phyloP scores from a whole-genome alignment of 2,113 vertebrate species.

The Alouatta palliata region DNA sequence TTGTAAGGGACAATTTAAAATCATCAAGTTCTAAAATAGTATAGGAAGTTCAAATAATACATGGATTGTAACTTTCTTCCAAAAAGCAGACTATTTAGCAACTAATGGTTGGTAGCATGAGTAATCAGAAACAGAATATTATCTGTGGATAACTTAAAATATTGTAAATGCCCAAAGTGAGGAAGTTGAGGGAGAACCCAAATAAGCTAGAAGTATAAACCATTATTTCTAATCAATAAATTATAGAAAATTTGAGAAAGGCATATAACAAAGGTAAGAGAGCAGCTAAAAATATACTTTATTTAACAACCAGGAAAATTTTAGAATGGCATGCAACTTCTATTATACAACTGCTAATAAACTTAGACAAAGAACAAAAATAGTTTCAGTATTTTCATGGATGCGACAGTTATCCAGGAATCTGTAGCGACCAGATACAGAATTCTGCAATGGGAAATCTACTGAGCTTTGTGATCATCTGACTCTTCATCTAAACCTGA shows the following conservation, averaged over 20 bases:
- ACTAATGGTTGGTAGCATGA: not conserved
- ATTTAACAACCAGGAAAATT: not conserved
- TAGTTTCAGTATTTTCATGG: not conserved
- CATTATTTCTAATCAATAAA: not conserved
- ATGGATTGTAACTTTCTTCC: not conserved
- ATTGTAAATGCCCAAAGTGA: not conserved
- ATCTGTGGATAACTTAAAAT: conserved; percentile 16
- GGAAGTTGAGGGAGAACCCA: not conserved
- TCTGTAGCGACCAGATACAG: not conserved
- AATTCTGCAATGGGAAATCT: not conserved
- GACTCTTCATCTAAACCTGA: not conserved
- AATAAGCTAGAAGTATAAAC: not conserved
- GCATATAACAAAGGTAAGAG: not conserved
- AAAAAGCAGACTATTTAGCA: not conserved
- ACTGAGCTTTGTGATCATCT: not conserved
- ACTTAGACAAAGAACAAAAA: not conserved
- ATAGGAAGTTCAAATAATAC: not conserved
- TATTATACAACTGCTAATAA: not conserved
- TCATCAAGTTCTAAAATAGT: conserved; percentile 3
- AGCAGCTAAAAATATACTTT: not conserved
- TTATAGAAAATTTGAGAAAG: not conserved
- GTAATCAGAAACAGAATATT: not conserved
- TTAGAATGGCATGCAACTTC: not conserved
- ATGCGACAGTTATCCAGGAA: not conserved
- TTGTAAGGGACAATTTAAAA: not conserved